phyloP scores from a whole-genome alignment of 37 sponge, comb jelly and placozoan genomes.

The Axinella damicornis region DNA sequence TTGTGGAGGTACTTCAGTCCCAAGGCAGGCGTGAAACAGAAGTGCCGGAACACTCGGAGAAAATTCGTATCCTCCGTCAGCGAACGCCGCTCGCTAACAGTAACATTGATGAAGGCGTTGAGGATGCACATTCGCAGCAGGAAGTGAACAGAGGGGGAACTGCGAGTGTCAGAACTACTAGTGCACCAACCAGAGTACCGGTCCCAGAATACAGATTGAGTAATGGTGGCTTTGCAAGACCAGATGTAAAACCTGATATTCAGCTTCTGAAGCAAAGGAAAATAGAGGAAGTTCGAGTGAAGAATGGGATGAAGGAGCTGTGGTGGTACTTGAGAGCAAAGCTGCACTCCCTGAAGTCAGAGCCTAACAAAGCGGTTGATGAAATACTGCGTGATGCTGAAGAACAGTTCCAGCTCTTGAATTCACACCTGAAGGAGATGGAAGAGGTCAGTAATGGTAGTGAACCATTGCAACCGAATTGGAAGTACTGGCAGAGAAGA shows the following conservation, averaged over 20 bases:
- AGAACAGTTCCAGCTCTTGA: conserved; percentile 30
- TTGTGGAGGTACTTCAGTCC: not conserved
- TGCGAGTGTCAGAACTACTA: too few species aligned
- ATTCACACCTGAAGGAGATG: not conserved
- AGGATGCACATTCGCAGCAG: too few species aligned
- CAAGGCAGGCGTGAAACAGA: too few species aligned
- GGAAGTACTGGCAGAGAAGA: conserved; percentile 42
- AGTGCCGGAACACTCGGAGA: too few species aligned
- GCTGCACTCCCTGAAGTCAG: not conserved
- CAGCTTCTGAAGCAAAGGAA: conserved; percentile 15
- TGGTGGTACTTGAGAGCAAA: conserved; percentile 64
- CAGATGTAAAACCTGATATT: too few species aligned
- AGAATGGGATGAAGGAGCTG: conserved; percentile 57
- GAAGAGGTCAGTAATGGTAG: not conserved
- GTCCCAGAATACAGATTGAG: too few species aligned
- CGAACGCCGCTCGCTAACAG: too few species aligned
- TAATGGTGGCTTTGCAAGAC: too few species aligned
- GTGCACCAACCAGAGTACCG: too few species aligned
- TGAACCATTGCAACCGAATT: conserved; percentile 15
- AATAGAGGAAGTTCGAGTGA: conserved; percentile 18
- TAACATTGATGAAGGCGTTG: too few species aligned
- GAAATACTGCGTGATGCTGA: not conserved
- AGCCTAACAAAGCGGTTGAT: not conserved
- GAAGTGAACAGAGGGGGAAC: too few species aligned
- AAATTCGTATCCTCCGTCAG: too few species aligned